Evolutionary conservation across 2,888 invertebrate genomes (phyloP), one percentile per base, ranked within the genome.

Genomic region (Odontothrips loti): DNA sequence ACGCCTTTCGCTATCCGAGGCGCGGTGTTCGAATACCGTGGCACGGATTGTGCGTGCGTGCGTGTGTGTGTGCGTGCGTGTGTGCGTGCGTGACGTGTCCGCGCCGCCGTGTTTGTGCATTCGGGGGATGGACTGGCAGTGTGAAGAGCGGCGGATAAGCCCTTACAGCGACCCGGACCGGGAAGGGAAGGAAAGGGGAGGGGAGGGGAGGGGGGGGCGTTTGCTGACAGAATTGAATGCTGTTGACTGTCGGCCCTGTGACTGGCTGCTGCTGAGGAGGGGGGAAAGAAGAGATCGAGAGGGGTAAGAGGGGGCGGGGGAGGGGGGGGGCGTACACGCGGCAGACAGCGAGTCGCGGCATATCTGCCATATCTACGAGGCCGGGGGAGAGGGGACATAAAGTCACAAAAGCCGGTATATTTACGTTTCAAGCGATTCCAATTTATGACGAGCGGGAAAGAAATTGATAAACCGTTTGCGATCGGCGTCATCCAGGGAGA

Each of bases 401-500:
- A 75, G 68, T 75, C 68, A 27, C 68, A 75, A 75, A 75, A 23
- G 68, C 68, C 58, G 27, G 68, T 27, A 27, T 75, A 75, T 75
- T 58, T 20, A 58, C 58, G 20, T 58, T 75, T 75, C 68, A 75
- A 75, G 68, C 68, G 68, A 75, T 27, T 75, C 68, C 68, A 75
- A 75, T 75, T 75, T 75, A 75, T 27, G 68, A 75, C 68, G 12
- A 23, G 68, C 58, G 58, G 68, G 23, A 75, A n/a, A 75, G 68
- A 27, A 75, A 75, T 75, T 75, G 68, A 75, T 75, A 75, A 75
- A 75, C 68, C 68, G 68, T 75, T 43, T 75, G 27, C 68, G 68
- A 75, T 9, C 68, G 27, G 68, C 68, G 58, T 17, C 58, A 17
- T 12, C 68, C 68, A 58, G n/a, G n/a, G 58, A 58, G 68, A 75